Evolutionary conservation across 2,888 invertebrate species (phyloP).

Genomic region (Leucania comma): DNA sequence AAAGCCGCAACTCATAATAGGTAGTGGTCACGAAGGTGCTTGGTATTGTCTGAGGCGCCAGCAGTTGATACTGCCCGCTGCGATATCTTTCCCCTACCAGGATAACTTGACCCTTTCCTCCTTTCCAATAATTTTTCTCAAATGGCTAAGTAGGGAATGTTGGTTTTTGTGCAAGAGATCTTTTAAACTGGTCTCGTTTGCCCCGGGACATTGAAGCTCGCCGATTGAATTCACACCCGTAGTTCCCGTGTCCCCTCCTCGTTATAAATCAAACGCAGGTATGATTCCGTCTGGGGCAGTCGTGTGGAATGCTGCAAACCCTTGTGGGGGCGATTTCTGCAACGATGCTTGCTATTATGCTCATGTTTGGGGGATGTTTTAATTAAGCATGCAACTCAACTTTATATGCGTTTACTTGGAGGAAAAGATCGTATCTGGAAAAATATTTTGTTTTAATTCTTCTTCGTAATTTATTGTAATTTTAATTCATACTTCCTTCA

Average conservation of each 20-base stretch:
- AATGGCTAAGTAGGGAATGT: conserved; percentile 54
- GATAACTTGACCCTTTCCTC: conserved; percentile 70
- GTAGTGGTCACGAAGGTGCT: conserved; percentile 85
- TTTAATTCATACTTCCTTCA: conserved; percentile 59
- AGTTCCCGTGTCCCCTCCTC: conserved; percentile 84
- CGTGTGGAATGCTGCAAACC: conserved; percentile 80
- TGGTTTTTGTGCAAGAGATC: conserved; percentile 68
- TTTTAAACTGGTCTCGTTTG: conserved; percentile 71
- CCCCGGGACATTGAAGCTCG: conserved; percentile 79
- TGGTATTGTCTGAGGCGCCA: conserved; percentile 84
- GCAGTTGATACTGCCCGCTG: conserved; percentile 85
- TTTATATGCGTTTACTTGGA: not conserved
- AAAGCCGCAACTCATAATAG: conserved; percentile 84
- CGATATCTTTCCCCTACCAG: conserved; percentile 78
- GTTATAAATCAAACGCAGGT: conserved; percentile 90
- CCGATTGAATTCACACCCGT: conserved; percentile 87
- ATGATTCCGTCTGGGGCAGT: conserved; percentile 84
- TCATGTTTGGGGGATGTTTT: conserved; percentile 70
- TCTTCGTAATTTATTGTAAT: conserved; percentile 41
- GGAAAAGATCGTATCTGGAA: conserved; percentile 15
- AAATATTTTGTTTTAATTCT: conserved; percentile 27
- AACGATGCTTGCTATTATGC: conserved; percentile 64
- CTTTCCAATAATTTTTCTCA: conserved; percentile 45
- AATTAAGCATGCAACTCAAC: conserved; percentile 63
- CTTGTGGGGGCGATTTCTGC: conserved; percentile 76